A percentile compares a stretch with the other conserved stretches of the same genome.
phyloP scores from a whole-genome alignment of 2,797 vertebrate species.

The Spinus pinus region DNA sequence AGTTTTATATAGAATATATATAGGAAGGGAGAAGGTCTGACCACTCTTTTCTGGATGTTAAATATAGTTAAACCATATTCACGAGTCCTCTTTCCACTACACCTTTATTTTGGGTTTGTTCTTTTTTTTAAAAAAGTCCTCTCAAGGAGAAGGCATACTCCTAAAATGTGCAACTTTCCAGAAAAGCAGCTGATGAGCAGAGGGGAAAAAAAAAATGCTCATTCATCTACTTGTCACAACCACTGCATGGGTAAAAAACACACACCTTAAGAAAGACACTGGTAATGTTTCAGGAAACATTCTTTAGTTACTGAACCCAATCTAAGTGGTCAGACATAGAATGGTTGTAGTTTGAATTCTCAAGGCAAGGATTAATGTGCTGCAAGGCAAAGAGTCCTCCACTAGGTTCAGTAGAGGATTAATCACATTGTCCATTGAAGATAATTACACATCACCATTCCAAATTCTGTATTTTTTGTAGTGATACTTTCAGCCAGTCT shows the following conservation, averaged over 20 bases:
- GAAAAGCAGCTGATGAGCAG: not conserved
- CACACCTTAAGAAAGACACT: not conserved
- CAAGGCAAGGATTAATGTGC: not conserved
- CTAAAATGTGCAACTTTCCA: not conserved
- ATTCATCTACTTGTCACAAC: fast-evolving
- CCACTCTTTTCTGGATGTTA: not conserved
- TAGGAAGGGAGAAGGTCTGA: not conserved
- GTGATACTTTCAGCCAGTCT: not conserved
- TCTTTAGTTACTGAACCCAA: not conserved
- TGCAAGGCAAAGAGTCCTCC: not conserved
- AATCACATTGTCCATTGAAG: not conserved
- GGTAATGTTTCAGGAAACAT: not conserved
- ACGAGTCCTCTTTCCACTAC: not conserved
- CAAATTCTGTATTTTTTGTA: not conserved
- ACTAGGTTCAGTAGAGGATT: not conserved
- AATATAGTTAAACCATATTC: not conserved
- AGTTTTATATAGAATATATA: not conserved
- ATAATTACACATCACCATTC: not conserved
- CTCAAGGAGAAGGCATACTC: not conserved
- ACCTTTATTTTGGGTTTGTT: not conserved
- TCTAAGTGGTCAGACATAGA: not conserved
- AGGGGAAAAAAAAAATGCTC: not conserved
- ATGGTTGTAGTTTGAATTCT: not conserved
- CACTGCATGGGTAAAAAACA: not conserved
- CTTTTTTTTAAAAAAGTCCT: too few relatives aligned